These are phyloP conservation scores for Champsocephalus esox DNA, from an alignment of 2,797 vertebrate species.

Conservation along the genomic window DNA sequence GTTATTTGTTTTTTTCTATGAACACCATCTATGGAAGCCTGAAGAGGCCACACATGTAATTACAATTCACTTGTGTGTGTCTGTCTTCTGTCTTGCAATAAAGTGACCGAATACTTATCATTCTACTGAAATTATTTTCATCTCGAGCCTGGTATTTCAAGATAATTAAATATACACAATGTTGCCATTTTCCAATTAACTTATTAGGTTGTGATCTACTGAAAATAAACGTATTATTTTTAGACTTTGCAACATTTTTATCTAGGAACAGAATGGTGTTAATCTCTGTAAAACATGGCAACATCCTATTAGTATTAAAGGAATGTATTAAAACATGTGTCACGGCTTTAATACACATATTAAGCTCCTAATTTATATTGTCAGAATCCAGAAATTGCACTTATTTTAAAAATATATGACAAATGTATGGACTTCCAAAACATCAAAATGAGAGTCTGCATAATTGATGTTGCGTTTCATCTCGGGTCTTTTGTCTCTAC, in stretches of 20 bases:
- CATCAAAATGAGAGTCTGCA: conserved; percentile 8
- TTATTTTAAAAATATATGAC: background rate
- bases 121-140: conserved; percentile 9
- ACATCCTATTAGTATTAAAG: background rate
- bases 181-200: background rate
- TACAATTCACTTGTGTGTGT: conserved; percentile 21
- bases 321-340: background rate
- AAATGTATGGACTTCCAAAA: conserved; percentile 3
- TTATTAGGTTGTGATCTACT: conserved; percentile 5
- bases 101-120: background rate
- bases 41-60: conserved; percentile 37
- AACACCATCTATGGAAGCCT: conserved; percentile 9
- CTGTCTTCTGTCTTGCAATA: conserved; percentile 21
- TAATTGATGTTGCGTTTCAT: conserved; percentile 67
- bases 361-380: too few relatives aligned
- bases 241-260: background rate
- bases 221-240: conserved; percentile 7
- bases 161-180: conserved; percentile 6
- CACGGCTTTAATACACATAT: background rate
- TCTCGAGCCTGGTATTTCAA: conserved; percentile 1
- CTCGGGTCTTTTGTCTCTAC: conserved; percentile 27
- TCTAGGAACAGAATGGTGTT: background rate
- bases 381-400: too few relatives aligned
- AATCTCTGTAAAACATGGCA: background rate
- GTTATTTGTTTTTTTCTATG: conserved; percentile 13